Base-by-base conservation (phyloP, 2,113 vertebrate genomes). In the Panthera uncia region DNA sequence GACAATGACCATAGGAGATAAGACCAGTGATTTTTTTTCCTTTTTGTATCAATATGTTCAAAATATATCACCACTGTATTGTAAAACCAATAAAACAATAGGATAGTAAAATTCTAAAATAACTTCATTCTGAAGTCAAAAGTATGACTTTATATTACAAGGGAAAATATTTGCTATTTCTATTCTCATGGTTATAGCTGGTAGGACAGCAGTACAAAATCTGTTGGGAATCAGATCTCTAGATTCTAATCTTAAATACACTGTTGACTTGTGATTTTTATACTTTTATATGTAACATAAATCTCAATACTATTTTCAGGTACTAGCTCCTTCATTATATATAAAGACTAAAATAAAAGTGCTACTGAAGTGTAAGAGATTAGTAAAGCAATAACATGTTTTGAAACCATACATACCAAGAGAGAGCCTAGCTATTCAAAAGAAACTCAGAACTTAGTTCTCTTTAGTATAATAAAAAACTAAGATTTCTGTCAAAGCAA, bases 31-130 rank as follows among this genome's bases (percentile, higher is more conserved):
- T 71, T 94, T 76, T 36, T 73, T 73, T 68, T 27, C 45, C 55
- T 78, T 66, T 89, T 50, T 74, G 27, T 36, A 66, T 74, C 76
- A 90, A 55, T 63, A 65, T 36, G 55, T 68, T 82, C 31, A 91
- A 65, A 88, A 23, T 5, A 29, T 45, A 81, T 83, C 50, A 63
- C 9, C 29, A 45, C 0, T 83, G 19, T 81, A 55, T 4, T 71
- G 2, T 61, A 89, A 94, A 94, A 36, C 80, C 23, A 95, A 80
- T 65, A 7, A 41, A 71, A 94, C 19, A 57, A 52, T 0, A 95
- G 19, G 31, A 80, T 18, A 73, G 33, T 38, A 93, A 94, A 82
- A 87, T 27, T 78, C 50, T 92, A 83, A 87, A 97, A 95, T 90
- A 41, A 71, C 25, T 90, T 82, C 55, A 50, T 61, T 68, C 38